Base-by-base conservation (phyloP, 2,113 vertebrate genomes). In the Panthera leo region DNA sequence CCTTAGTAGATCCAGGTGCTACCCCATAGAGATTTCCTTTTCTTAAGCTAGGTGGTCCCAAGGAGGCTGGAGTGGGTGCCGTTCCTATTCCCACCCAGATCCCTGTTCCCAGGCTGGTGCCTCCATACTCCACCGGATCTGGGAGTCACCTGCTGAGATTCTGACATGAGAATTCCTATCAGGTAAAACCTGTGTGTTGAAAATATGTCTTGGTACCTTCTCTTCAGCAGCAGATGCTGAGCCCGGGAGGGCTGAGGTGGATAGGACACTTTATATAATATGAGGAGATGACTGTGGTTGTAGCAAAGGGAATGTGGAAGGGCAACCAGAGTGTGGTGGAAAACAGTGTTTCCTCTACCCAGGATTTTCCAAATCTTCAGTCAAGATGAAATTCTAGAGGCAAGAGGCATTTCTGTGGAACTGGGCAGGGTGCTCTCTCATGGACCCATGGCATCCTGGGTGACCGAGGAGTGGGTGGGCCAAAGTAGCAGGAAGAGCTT, bases 231-330 rank as follows among this genome's bases (percentile, higher is more conserved):
- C 23, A 63, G 89, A 84, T 10, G 25, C 48, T 31, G 63, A 86
- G 19, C 25, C 29, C 36, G 27, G 63, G 21, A 31, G 11, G 36
- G 36, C 15, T 13, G 53, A 39, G 27, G 9, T 0, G 0, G 3
- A 18, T 53, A 12, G 51, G 63, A 71, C 45, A 25, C 63, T 55
- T 55, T 36, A 16, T 34, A 31, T 25, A 58, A 51, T 36, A 13
- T 21, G 14, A 63, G 65, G 55, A 16, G 14, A 31, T 53, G 53
- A 31, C 36, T 61, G 21, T 82, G n/a, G 51, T 48, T 70, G 48
- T 27, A 29, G 10, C 5, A 1, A 5, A 45, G 7, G 68, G 15
- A 19, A 12, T 0, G 1, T 2, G 3, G 36, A 83, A 25, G 2
- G 29, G 67, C 12, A 68, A 6, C 34, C 3, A n/a, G 55, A 18